These are phyloP conservation scores for Phengaris arion DNA, from an alignment of 2,888 invertebrate genomes.

Conservation along the genomic window DNA sequence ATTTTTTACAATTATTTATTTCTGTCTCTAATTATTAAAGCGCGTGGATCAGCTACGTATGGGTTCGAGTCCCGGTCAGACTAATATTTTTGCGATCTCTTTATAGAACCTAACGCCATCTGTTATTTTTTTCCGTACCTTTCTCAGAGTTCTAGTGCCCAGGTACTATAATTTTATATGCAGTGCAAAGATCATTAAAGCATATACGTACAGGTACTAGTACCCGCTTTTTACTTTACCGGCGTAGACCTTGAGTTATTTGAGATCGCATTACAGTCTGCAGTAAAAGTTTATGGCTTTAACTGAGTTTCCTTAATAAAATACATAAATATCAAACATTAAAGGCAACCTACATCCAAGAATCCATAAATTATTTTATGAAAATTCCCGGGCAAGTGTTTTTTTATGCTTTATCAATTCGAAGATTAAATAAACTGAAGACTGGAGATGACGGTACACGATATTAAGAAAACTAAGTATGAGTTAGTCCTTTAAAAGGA, in stretches of 20 bases:
- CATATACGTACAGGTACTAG: slow-evolving; percentile 53
- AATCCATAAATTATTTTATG: slow-evolving; percentile 4
- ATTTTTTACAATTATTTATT: too few species aligned
- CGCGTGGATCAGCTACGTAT: too few species aligned
- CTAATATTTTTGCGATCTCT: too few species aligned
- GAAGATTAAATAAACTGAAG: neutral
- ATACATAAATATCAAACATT: slow-evolving; percentile 14
- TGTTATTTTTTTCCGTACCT: too few species aligned
- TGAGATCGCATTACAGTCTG: slow-evolving; percentile 33
- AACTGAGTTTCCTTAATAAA: slow-evolving; percentile 25
- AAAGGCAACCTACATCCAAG: neutral
- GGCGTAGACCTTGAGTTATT: slow-evolving; percentile 35
- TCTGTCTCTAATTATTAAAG: too few species aligned
- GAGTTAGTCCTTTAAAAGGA: too few species aligned
- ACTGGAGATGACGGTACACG: too few species aligned
- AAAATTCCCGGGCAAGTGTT: neutral
- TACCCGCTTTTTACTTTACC: slow-evolving; percentile 35
- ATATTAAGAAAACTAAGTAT: too few species aligned
- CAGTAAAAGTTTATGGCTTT: slow-evolving; percentile 32
- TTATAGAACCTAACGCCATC: too few species aligned
- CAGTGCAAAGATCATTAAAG: slow-evolving; percentile 17
- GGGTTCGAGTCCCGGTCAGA: too few species aligned
- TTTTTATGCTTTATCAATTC: neutral
- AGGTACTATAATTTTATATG: neutral
- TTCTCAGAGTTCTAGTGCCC: too few species aligned